Percentiles rank a stretch among this genome's conserved stretches.
Conservation (phyloP, 1,140 invertebrate genomes). For the Leptoteleia sp. region DNA sequence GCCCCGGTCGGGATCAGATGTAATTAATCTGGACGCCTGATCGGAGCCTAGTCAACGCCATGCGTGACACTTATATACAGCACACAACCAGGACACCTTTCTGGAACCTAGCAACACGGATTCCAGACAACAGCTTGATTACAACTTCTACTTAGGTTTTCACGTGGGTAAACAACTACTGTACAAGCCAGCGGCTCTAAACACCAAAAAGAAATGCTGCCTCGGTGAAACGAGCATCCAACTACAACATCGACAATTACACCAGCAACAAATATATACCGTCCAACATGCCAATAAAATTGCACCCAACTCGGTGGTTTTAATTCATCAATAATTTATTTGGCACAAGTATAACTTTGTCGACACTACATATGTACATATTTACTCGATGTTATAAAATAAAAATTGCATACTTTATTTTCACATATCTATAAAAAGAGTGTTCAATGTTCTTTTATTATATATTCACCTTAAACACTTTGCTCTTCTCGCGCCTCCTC, state of each 20-base stretch:
- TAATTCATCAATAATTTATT: conserved; percentile 68
- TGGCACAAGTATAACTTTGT: conserved; percentile 67
- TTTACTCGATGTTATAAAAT: conserved; percentile 65
- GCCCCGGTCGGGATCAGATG: too few relatives aligned
- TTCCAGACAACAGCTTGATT: too few relatives aligned
- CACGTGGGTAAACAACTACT: conserved; percentile 24
- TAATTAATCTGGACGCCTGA: too few relatives aligned
- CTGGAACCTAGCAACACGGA: too few relatives aligned
- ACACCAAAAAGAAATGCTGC: conserved; percentile 5
- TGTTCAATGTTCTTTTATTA: conserved; percentile 48
- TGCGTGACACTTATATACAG: too few relatives aligned
- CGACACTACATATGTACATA: conserved; percentile 66
- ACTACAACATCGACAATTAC: conserved; percentile 36
- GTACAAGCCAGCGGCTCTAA: conserved; percentile 21
- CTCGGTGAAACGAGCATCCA: conserved; percentile 25
- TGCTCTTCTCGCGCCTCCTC: not conserved
- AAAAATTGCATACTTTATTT: conserved; percentile 57
- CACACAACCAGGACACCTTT: too few relatives aligned
- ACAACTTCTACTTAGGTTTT: too few relatives aligned
- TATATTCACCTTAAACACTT: conserved; percentile 8
- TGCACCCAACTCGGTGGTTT: conserved; percentile 49
- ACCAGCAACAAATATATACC: conserved; percentile 35
- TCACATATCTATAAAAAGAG: conserved; percentile 66
- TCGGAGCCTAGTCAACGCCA: too few relatives aligned
- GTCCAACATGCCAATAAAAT: conserved; percentile 55